phyloP scores from a whole-genome alignment of 2,797 vertebrate species.

The Phoeniculus purpureus region DNA sequence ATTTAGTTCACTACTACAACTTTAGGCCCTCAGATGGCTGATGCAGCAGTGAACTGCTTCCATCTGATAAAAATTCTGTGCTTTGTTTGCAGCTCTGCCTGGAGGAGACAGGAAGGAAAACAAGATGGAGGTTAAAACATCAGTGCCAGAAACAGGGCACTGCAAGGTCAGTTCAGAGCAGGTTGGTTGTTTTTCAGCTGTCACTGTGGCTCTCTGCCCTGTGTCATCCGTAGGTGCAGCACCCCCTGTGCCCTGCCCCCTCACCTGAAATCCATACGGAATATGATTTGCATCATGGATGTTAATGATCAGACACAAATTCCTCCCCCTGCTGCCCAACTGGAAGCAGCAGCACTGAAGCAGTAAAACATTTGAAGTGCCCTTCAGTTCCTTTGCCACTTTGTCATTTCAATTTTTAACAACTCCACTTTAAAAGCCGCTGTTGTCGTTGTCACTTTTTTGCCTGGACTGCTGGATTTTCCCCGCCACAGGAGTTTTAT shows the following conservation, averaged over 20 bases:
- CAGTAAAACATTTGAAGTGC: background rate
- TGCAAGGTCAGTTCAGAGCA: conserved; percentile 46
- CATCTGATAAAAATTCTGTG: background rate
- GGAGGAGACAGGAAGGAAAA: background rate
- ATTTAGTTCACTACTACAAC: background rate
- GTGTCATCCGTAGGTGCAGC: background rate
- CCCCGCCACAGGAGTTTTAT: background rate
- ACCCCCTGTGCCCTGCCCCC: background rate
- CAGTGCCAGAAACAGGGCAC: background rate
- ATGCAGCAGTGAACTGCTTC: background rate
- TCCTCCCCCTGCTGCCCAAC: background rate
- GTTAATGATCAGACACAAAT: background rate
- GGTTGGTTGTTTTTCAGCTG: background rate
- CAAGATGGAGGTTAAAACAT: background rate
- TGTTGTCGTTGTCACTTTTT: background rate
- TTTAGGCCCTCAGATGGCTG: background rate
- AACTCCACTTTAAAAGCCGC: background rate
- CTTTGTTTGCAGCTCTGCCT: background rate
- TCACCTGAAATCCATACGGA: background rate
- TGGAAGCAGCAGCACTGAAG: background rate
- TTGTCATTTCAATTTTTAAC: background rate
- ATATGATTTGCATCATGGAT: background rate
- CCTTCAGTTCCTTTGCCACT: background rate
- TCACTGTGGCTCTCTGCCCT: background rate
- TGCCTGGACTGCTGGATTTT: background rate